These are phyloP conservation scores for Pterostichus niger DNA, from an alignment of 2,888 invertebrate genomes.

Conservation along the genomic window DNA sequence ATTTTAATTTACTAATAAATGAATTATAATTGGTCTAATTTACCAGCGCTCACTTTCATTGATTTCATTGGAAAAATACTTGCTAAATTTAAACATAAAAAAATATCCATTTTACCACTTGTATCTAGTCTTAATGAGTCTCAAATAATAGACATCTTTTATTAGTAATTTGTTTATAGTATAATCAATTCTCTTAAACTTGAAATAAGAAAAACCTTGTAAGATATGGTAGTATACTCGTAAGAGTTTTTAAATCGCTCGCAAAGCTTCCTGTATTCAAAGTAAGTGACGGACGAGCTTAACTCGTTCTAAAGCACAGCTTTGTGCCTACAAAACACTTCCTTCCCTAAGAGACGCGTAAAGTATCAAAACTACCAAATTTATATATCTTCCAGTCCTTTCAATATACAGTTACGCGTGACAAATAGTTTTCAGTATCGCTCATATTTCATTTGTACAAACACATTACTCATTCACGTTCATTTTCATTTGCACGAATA, in stretches of 20 bases:
- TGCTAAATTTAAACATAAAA: no score
- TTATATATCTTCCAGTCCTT: slow-evolving; percentile 19
- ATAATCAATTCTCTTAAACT: no score
- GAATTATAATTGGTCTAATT: no score
- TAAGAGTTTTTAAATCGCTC: slow-evolving; percentile 10
- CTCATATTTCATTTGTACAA: slow-evolving; percentile 8
- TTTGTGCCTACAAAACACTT: slow-evolving; percentile 36
- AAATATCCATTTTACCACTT: no score
- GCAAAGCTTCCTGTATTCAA: slow-evolving; percentile 10
- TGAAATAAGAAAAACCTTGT: no score
- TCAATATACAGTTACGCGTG: slow-evolving; percentile 35
- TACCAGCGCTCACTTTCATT: no score
- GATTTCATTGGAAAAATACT: no score
- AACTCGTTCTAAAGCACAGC: slow-evolving; percentile 33
- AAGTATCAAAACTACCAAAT: slow-evolving; percentile 39
- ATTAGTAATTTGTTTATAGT: no score
- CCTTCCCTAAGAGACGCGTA: neutral
- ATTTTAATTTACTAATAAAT: no score
- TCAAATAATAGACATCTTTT: no score
- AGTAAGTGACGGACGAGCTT: slow-evolving; percentile 20
- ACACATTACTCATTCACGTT: neutral
- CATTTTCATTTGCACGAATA: neutral
- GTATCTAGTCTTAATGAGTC: no score
- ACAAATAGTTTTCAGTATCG: slow-evolving; percentile 48
- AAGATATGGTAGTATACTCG: neutral